Evolutionary conservation across 1,140 invertebrate species (phyloP), one percentile per base, ranked within the genome.

Genomic region (Maniola jurtina): DNA sequence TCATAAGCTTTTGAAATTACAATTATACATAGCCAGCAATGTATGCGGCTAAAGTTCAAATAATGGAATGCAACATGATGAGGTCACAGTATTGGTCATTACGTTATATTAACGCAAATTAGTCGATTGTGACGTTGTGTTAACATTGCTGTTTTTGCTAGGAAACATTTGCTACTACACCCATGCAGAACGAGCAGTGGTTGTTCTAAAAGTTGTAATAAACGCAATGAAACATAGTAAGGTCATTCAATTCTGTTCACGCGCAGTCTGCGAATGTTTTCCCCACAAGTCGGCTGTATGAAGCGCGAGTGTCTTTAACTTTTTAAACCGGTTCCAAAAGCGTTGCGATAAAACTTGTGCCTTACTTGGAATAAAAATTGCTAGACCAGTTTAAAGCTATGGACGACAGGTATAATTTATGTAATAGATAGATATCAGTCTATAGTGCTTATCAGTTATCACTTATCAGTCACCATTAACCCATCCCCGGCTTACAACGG

Each of bases 261-360:
- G 55, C 68, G 73, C 67, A 75, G 73, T 75, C 60, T 42, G 71
- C 59, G 52, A 65, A 71, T 61, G 75, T 73, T 82, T 70, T 75
- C 80, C 80, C 76, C 57, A 60, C 69, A 50, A 58, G 69, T 71
- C 65, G 82, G 79, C 75, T 80, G 81, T 83, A 71, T 72, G 63
- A 57, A 45, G 59, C 64, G 72, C 16, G 42, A 64, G 62, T 58
- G 33, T 40, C 61, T 56, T 50, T 33, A 6, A 52, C 14, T 11
- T 15, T 25, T 52, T 52, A 65, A 60, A 65, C 64, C 64, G 47
- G 64, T 65, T 65, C 48, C 45, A 60, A 60, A 52, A 65, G 56
- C 42, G 54, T 58, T 35, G 33, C 16, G 9, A 38, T 54, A 61
- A 48, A 61, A 61, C 60, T 10, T 52, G 47, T 65, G 56, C 57